These are phyloP conservation scores for Drosophila parvula DNA, from an alignment of 1,140 invertebrate genomes.

Conservation along the genomic window DNA sequence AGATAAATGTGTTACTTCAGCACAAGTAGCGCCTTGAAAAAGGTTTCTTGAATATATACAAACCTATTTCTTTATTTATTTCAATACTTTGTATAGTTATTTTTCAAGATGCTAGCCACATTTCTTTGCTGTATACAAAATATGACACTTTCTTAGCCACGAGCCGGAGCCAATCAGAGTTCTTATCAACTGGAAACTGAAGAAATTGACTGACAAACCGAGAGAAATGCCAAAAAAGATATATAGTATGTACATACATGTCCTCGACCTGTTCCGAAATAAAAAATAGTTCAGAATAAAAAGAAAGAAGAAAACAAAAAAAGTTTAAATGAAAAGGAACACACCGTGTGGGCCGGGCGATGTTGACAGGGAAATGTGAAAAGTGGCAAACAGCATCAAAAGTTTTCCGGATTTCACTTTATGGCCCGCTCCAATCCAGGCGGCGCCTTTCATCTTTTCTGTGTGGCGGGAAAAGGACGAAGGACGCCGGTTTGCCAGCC, in stretches of 20 bases:
- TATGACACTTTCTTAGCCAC: slow-evolving; percentile 69
- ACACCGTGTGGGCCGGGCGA: slow-evolving; percentile 23
- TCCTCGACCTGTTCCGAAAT: slow-evolving; percentile 39
- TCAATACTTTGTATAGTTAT: too few species aligned
- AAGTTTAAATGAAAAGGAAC: slow-evolving; percentile 56
- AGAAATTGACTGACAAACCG: slow-evolving; percentile 72
- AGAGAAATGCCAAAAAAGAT: slow-evolving; percentile 27
- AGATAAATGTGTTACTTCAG: too few species aligned
- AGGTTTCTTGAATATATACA: neutral
- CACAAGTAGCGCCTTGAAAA: too few species aligned
- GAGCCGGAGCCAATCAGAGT: slow-evolving; percentile 75
- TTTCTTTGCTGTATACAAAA: neutral
- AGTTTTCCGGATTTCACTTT: slow-evolving; percentile 51
- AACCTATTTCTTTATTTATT: neutral
- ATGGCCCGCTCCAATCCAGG: slow-evolving; percentile 27
- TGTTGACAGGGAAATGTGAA: slow-evolving; percentile 65
- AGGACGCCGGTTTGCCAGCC: slow-evolving; percentile 32
- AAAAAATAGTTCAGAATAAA: slow-evolving; percentile 46
- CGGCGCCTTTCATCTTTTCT: slow-evolving; percentile 46
- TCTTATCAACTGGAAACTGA: slow-evolving; percentile 82
- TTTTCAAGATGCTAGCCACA: neutral
- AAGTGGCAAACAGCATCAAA: slow-evolving; percentile 74
- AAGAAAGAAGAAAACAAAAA: slow-evolving; percentile 46
- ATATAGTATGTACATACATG: neutral
- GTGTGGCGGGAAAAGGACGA: neutral